These are phyloP conservation scores for Pristionchus mayeri DNA, from an alignment of 2,888 invertebrate genomes.

Conservation along the genomic window DNA sequence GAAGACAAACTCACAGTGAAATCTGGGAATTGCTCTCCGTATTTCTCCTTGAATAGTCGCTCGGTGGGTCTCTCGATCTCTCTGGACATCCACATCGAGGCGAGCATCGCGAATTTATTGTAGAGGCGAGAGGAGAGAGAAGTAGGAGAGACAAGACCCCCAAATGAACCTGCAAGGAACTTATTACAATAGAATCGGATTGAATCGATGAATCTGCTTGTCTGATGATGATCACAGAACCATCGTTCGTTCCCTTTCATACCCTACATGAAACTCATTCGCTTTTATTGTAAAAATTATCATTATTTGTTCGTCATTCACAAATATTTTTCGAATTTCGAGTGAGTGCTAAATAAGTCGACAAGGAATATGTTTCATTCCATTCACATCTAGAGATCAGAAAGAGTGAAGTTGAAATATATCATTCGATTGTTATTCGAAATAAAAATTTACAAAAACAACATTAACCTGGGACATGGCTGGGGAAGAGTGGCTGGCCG, in stretches of 20 bases:
- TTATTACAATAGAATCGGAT: too few species aligned
- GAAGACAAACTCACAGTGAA: neutral
- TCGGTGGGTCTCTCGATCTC: constrained; percentile 8
- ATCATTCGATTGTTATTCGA: too few species aligned
- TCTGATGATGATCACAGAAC: too few species aligned
- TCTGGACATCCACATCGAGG: constrained; percentile 24
- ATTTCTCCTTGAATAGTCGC: constrained; percentile 18
- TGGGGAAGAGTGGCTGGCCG: constrained; percentile 23
- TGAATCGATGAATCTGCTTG: too few species aligned
- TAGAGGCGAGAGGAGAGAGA: neutral
- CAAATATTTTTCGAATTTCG: too few species aligned
- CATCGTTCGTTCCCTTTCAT: too few species aligned
- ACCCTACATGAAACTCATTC: too few species aligned
- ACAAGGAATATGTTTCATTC: too few species aligned
- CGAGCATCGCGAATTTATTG: neutral
- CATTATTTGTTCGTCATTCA: too few species aligned
- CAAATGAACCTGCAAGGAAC: constrained; percentile 27
- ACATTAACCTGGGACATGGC: constrained; percentile 9
- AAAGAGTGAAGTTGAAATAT: neutral
- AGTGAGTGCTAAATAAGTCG: neutral
- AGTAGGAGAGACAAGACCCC: neutral
- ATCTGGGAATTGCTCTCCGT: constrained; percentile 23
- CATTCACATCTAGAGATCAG: too few species aligned
- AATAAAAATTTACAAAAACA: too few species aligned
- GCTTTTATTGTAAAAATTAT: too few species aligned